Base-by-base conservation (phyloP, 2,113 vertebrate genomes). In the Tonatia bakeri region DNA sequence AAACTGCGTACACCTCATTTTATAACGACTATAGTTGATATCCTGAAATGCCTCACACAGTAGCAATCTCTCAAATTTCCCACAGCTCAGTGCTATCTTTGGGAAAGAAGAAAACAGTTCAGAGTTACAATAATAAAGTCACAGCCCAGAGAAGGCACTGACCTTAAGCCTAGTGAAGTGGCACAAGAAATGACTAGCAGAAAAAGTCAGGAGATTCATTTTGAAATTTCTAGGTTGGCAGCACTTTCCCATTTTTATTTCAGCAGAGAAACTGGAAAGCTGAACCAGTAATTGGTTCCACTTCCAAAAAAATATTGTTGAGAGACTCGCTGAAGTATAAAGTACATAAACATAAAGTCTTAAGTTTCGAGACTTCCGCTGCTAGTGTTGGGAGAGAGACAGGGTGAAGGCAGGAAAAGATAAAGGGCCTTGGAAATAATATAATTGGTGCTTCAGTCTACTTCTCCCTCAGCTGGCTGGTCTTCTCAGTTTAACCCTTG, bases 181-280 rank as follows among this genome's bases (percentile, higher is more conserved):
- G 54, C 33, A 95, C 4, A 70, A 76, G 93, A 90, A 96, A 91
- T 54, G 84, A 93, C 36, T 17, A 90, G 26, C 20, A 93, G n/a
- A 93, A 97, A 95, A 79, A 52, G 15, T 80, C 28, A 9, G 43
- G 40, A 94, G n/a, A 50, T 54, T 90, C 81, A 90, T 84, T 94
- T 88, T 33, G 54, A 91, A 91, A 24, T 84, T 76, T 85, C 54
- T 94, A 11, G 36, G 8, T 93, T 94, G 84, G 73, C 90, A 87
- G 56, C 10, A 69, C 8, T 73, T 75, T 67, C n/a, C n/a, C 69
- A 76, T 47, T 77, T 77, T 40, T 95, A 70, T 76, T 64, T 93
- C 79, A 84, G 64, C 82, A 33, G 43, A 95, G 64, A 64, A 87
- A 87, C 36, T 19, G 79, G 43, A 70, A 64, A 90, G 61, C 19